phyloP scores from a whole-genome alignment of 2,113 vertebrate genomes.

The Pyxicephalus adspersus region DNA sequence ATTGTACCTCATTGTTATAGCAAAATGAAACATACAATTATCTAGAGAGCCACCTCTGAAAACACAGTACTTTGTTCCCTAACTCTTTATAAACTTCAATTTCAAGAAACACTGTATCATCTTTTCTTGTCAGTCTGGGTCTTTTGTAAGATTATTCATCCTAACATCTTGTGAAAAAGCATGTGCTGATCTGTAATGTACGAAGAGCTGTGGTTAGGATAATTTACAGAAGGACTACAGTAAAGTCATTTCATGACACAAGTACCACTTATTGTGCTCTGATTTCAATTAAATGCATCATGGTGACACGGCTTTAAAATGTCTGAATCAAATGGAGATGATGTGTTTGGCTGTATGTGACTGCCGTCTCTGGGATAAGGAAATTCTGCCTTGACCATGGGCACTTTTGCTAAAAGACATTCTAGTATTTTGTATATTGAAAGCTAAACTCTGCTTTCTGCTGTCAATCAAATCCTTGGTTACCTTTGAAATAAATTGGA shows the following conservation, averaged over 20 bases:
- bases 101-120: conserved; percentile 4
- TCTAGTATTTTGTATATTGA: no score
- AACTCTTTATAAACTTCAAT: conserved; percentile 19
- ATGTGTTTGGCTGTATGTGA: neutral
- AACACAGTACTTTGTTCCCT: conserved; percentile 18
- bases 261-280: neutral
- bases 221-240: neutral
- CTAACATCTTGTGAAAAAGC: neutral
- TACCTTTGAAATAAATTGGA: no score
- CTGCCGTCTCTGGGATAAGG: no score
- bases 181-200: neutral
- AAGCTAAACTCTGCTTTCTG: no score
- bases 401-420: no score
- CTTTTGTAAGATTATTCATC: conserved; percentile 1
- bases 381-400: no score
- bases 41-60: conserved; percentile 19
- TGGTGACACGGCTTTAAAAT: neutral
- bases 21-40: conserved; percentile 34
- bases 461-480: no score
- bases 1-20: conserved; percentile 5
- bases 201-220: neutral
- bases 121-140: conserved; percentile 10
- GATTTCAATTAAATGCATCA: neutral
- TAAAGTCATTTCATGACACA: neutral
- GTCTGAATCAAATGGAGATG: neutral